A percentile compares a stretch with the other conserved stretches of the same genome.
phyloP scores from a whole-genome alignment of 2,797 vertebrate genomes.

The Labeo calbasu region DNA sequence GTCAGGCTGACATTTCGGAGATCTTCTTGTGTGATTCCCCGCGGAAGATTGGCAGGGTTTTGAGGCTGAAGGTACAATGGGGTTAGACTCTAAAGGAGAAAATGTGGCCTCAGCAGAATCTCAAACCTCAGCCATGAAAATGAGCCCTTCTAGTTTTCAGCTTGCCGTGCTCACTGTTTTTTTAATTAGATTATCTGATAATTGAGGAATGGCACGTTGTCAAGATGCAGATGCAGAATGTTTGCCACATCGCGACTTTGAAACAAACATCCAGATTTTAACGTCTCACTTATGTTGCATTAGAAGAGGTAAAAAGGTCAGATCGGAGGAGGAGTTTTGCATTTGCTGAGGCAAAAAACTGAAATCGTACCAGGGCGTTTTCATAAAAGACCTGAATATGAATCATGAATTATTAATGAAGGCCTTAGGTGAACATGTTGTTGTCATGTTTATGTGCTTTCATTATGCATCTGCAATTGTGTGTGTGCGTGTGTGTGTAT shows the following conservation, averaged over 20 bases:
- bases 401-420: conserved; percentile 60
- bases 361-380: conserved; percentile 42
- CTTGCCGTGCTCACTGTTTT: not conserved
- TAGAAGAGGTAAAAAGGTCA: conserved; percentile 50
- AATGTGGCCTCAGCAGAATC: conserved; percentile 53
- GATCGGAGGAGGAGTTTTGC: conserved; percentile 20
- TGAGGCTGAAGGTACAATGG: conserved; percentile 51
- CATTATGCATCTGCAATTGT: conserved; percentile 51
- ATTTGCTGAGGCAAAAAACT: conserved; percentile 37
- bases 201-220: conserved; percentile 23
- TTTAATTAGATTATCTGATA: conserved; percentile 37
- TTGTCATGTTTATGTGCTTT: conserved; percentile 55
- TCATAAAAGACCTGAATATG: conserved; percentile 56
- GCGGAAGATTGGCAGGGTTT: conserved; percentile 46
- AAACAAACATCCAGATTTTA: conserved; percentile 30
- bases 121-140: conserved; percentile 26
- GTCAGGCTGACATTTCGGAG: conserved; percentile 81
- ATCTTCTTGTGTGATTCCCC: conserved; percentile 61
- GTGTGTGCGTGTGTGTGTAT: conserved; percentile 9
- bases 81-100: conserved; percentile 54
- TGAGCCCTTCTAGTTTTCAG: conserved; percentile 26
- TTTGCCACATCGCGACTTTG: not conserved
- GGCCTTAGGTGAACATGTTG: conserved; percentile 53
- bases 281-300: conserved; percentile 29
- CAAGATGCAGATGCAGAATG: conserved; percentile 8